These are phyloP conservation scores for Campoletis raptor DNA, from an alignment of 2,888 invertebrate genomes.

Conservation along the genomic window DNA sequence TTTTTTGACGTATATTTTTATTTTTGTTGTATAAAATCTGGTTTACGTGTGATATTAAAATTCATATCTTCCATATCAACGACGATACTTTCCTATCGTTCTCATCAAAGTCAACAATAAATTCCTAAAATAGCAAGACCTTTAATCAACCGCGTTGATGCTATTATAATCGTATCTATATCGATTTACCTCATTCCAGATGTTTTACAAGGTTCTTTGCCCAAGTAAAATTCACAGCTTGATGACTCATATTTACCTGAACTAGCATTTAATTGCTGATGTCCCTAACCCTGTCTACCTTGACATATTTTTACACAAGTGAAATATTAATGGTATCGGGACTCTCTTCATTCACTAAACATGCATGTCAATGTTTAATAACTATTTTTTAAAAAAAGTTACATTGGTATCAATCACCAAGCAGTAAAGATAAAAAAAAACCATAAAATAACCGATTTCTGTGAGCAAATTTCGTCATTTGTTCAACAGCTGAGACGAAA, in stretches of 20 bases:
- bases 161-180: neutral
- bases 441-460: neutral
- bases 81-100: neutral
- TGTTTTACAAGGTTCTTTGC: neutral
- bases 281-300: neutral
- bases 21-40: neutral
- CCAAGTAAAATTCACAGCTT: neutral
- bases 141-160: neutral
- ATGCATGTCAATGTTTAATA: neutral
- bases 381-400: neutral
- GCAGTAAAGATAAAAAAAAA: neutral
- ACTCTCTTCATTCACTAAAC: neutral
- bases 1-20: too few relatives aligned
- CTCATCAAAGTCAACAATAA: constrained; percentile 12
- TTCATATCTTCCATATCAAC: constrained; percentile 1
- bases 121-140: constrained; percentile 10
- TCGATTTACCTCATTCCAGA: neutral
- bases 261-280: neutral
- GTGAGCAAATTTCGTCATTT: neutral
- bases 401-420: neutral
- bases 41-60: neutral
- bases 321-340: neutral
- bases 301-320: neutral
- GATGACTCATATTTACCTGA: neutral
- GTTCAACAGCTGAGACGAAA: neutral